Percentiles rank a stretch among this genome's conserved stretches.
Conservation (phyloP, 2,113 vertebrate genomes). For the Nibea coibor region DNA sequence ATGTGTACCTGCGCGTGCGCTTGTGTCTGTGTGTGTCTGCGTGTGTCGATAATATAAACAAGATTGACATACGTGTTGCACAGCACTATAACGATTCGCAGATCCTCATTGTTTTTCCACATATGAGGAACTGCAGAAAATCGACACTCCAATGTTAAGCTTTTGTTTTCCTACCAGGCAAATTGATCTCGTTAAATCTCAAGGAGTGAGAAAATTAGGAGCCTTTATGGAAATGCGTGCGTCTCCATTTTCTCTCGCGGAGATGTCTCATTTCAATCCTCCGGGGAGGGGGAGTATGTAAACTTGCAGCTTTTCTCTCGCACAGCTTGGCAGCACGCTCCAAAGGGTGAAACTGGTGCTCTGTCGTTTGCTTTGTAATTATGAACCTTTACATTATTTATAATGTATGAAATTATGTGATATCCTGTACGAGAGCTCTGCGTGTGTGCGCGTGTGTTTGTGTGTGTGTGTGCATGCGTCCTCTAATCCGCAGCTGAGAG, state of each 20-base stretch:
- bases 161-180: conserved; percentile 38
- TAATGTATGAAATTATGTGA: conserved; percentile 51
- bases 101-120: conserved; percentile 24
- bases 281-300: not conserved
- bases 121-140: conserved; percentile 35
- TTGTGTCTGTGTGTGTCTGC: not conserved
- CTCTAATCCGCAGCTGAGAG: conserved; percentile 52
- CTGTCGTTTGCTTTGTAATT: conserved; percentile 38
- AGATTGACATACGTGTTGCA: conserved; percentile 20
- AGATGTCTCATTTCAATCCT: conserved; percentile 38
- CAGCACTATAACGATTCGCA: conserved; percentile 13
- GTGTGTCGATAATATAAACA: conserved; percentile 3
- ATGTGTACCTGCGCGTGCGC: not conserved
- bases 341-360: conserved; percentile 26
- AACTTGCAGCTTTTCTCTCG: conserved; percentile 32
- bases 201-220: conserved; percentile 37
- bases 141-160: conserved; percentile 11
- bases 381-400: conserved; percentile 35
- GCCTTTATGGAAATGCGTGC: conserved; percentile 51
- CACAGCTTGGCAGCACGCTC: conserved; percentile 28
- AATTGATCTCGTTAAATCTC: conserved; percentile 60
- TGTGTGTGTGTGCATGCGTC: conserved; percentile 1
- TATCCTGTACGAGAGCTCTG: conserved; percentile 4
- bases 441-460: not conserved
- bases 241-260: conserved; percentile 29